Conservation (phyloP, 2,888 invertebrate species). For the Melinopterus prodromus region DNA sequence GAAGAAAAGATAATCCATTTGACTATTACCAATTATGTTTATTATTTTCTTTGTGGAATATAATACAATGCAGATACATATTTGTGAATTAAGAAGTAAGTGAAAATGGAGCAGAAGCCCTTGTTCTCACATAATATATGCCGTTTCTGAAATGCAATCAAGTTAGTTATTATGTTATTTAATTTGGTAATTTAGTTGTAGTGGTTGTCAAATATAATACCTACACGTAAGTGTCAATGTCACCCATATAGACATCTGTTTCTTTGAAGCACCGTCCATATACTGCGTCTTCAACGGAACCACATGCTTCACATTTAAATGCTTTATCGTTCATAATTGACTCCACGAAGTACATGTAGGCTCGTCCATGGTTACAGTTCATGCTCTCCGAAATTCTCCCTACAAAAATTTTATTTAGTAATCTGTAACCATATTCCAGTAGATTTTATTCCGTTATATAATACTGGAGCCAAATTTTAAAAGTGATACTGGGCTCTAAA, state of each 20-base stretch:
- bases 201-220: constrained; percentile 21
- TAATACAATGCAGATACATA: too few relatives aligned
- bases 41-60: too few relatives aligned
- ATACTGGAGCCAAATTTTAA: too few relatives aligned
- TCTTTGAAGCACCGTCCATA: constrained; percentile 52
- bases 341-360: constrained; percentile 56
- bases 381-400: constrained; percentile 54
- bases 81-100: neutral
- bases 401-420: constrained; percentile 36
- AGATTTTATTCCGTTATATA: too few relatives aligned
- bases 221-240: constrained; percentile 55
- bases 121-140: constrained; percentile 50
- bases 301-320: constrained; percentile 54
- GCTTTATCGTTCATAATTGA: constrained; percentile 53
- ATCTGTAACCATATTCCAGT: too few relatives aligned
- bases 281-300: constrained; percentile 52
- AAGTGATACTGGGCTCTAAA: too few relatives aligned
- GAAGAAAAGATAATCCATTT: too few relatives aligned
- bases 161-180: constrained; percentile 39
- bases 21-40: too few relatives aligned
- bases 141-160: constrained; percentile 46
- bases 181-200: neutral
- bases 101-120: constrained; percentile 45
- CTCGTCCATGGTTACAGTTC: constrained; percentile 57
- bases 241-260: constrained; percentile 56